A percentile compares a stretch with the other conserved stretches of the same genome.
Evolutionary conservation across 2,113 vertebrate species (phyloP).

Genomic region (Hymenochirus boettgeri): DNA sequence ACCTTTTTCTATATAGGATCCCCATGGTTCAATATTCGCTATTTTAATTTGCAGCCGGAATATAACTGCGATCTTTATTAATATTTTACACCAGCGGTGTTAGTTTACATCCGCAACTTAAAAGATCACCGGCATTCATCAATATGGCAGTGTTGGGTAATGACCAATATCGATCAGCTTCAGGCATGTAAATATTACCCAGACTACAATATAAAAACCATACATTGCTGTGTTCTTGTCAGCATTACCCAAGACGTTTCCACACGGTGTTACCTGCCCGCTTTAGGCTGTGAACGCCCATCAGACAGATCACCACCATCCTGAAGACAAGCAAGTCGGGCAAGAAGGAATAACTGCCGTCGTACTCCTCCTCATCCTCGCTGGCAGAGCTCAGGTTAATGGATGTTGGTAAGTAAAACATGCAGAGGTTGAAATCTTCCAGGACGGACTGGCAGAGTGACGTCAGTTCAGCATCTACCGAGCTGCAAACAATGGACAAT

Average conservation of each 20-base stretch:
- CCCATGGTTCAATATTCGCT: too few species aligned
- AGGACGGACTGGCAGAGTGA: constrained; percentile 92
- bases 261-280: constrained; percentile 73
- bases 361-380: constrained; percentile 85
- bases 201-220: not conserved
- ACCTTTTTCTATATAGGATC: too few species aligned
- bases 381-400: constrained; percentile 64
- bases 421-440: constrained; percentile 96
- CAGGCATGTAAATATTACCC: too few species aligned
- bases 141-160: too few species aligned
- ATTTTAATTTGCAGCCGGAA: too few species aligned
- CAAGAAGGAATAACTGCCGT: constrained; percentile 76
- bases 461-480: constrained; percentile 85
- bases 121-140: too few species aligned
- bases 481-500: constrained; percentile 55
- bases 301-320: constrained; percentile 92
- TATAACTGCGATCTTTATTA: too few species aligned
- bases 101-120: too few species aligned
- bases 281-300: constrained; percentile 94
- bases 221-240: not conserved
- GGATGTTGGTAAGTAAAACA: constrained; percentile 86
- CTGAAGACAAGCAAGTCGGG: constrained; percentile 89
- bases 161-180: too few species aligned
- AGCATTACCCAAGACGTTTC: not conserved
- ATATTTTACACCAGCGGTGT: too few species aligned